Conservation (phyloP, 2,113 vertebrate genomes). For the Scartelaos histophorus region DNA sequence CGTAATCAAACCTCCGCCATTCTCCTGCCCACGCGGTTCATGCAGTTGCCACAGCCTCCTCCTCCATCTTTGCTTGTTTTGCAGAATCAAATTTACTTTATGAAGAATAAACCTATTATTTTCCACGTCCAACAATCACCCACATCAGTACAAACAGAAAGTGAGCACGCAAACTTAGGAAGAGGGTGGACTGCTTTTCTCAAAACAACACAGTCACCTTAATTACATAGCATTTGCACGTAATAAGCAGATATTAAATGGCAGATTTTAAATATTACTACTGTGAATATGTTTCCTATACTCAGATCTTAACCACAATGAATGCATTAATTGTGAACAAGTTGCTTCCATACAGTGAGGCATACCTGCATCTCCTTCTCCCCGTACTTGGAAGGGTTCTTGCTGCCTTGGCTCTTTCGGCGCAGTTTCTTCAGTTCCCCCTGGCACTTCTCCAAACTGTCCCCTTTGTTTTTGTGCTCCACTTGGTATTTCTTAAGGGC, state of each 20-base stretch:
- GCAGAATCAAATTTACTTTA: conserved; percentile 45
- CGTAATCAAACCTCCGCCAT: conserved; percentile 60
- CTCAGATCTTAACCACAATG: not conserved
- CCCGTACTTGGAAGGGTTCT: conserved; percentile 96
- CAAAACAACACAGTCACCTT: not conserved
- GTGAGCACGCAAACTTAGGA: not conserved
- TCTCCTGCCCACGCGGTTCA: conserved; percentile 61
- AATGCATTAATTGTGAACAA: not conserved
- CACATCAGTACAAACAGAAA: conserved; percentile 22
- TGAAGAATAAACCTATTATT: conserved; percentile 41
- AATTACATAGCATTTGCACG: not conserved
- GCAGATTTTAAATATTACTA: not conserved
- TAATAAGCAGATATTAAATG: not conserved
- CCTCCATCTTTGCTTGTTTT: conserved; percentile 48
- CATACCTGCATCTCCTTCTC: conserved; percentile 98
- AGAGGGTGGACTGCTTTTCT: not conserved
- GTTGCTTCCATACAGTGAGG: not conserved
- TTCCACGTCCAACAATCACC: conserved; percentile 37
- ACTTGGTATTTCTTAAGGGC: conserved; percentile 97
- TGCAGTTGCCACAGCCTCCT: conserved; percentile 34
- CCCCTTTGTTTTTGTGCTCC: conserved; percentile 92
- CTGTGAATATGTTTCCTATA: not conserved
- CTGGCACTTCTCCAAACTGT: conserved; percentile 95
- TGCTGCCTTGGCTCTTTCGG: conserved; percentile 98
- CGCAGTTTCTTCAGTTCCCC: conserved; percentile 95